phyloP scores from a whole-genome alignment of 2,888 invertebrate genomes.

The Phrixothrix hirtus region DNA sequence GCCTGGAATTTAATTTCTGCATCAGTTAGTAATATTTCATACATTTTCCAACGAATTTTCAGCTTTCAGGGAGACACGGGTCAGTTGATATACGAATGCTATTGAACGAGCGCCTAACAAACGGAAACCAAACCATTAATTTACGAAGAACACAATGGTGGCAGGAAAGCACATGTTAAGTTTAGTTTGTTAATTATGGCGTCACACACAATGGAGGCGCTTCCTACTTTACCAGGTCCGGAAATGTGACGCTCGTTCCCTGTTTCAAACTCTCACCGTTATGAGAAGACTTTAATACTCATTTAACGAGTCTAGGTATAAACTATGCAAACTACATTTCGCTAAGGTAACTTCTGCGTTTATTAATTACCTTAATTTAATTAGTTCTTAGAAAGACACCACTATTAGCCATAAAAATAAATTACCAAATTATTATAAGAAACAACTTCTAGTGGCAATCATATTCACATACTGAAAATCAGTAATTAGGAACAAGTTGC shows the following conservation, averaged over 20 bases:
- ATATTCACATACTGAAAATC: no score
- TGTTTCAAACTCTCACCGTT: slow-evolving; percentile 49
- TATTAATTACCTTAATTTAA: no score
- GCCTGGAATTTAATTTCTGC: background rate
- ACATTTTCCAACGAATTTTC: slow-evolving; percentile 41
- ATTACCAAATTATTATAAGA: no score
- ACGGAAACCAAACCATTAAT: slow-evolving; percentile 56
- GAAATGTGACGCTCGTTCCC: slow-evolving; percentile 51
- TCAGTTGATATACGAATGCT: slow-evolving; percentile 53
- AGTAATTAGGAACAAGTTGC: no score
- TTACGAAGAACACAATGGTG: slow-evolving; percentile 57
- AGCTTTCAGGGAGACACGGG: slow-evolving; percentile 45
- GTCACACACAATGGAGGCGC: slow-evolving; percentile 55
- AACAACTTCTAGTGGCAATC: no score
- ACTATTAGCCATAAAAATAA: no score
- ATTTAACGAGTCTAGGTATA: slow-evolving; percentile 30
- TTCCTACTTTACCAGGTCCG: slow-evolving; percentile 52
- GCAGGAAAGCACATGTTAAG: slow-evolving; percentile 62
- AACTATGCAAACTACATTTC: slow-evolving; percentile 9
- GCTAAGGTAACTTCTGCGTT: background rate
- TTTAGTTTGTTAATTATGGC: slow-evolving; percentile 60
- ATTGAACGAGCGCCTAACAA: slow-evolving; percentile 48
- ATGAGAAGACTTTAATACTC: slow-evolving; percentile 39
- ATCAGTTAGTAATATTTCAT: slow-evolving; percentile 39
- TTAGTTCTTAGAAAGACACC: no score